Evolutionary conservation across 1,140 invertebrate species (phyloP), one percentile per base, ranked within the genome.

Genomic region (Heliothis virescens): DNA sequence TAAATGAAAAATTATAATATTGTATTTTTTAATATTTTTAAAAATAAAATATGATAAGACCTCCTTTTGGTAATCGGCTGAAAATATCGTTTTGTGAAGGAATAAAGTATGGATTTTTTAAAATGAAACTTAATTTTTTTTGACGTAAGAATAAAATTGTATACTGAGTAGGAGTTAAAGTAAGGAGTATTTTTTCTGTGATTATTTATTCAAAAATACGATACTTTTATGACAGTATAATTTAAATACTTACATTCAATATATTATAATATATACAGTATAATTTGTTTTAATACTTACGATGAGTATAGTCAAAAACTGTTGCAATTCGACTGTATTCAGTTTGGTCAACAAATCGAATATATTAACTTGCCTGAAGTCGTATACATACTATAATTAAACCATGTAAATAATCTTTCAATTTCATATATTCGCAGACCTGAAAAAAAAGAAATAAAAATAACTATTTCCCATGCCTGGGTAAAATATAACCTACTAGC

Each of bases 351-450:
- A 2, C n/a, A 81, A 48, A 50, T 86, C 83, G 48, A 79, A 67
- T 57, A 86, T 16, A 59, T 80, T 82, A 4, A 73, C 34, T 7
- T 83, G 16, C 47, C 41, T 16, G n/a, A 80, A 83, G 62, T 90
- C 88, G 2, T 82, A n/a, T 18, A 90, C n/a, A n/a, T 18, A 90
- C n/a, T 5, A 82, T 26, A 13, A 87, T 50, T 3, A 83, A 59
- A 1, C 85, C 85, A 11, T 81, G 77, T n/a, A 80, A 80, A 60
- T 89, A 89, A 41, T 89, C 88, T 13, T 83, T 26, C 0, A 55
- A 50, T 41, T 84, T 84, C 11, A 87, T 2, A 48, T 85, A 85
- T 82, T 89, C 85, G 15, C 63, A 34, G 10, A 83, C 1, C 86
- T 89, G 72, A 47, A 83, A 87, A 16, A 65, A 3, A 15, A 9